These are phyloP conservation scores for Aleadryas rufinucha DNA, from an alignment of 2,113 vertebrate genomes.

Conservation along the genomic window DNA sequence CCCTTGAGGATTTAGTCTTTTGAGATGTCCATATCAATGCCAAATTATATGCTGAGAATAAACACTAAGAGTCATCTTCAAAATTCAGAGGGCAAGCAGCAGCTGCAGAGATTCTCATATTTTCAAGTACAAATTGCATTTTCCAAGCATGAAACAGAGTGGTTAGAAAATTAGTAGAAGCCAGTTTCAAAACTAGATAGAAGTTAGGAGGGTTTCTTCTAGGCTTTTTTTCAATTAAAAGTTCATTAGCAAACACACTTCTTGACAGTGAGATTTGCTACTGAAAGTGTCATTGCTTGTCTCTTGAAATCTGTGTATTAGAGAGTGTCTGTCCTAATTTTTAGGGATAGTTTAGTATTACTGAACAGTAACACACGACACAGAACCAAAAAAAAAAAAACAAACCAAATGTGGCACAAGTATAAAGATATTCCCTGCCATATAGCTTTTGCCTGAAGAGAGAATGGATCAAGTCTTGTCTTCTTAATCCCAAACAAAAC, in stretches of 20 bases:
- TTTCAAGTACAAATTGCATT: neutral
- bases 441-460: neutral
- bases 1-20: neutral
- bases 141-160: neutral
- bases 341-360: neutral
- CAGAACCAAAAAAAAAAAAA: neutral
- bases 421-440: neutral
- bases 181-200: neutral
- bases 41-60: neutral
- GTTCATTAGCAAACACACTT: neutral
- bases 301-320: neutral
- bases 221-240: neutral
- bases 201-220: neutral
- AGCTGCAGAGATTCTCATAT: neutral
- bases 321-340: neutral
- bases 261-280: neutral
- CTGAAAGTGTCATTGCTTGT: neutral
- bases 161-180: neutral
- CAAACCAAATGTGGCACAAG: neutral
- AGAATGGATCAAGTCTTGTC: neutral
- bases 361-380: neutral
- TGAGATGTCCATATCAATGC: neutral
- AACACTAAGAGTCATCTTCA: neutral
- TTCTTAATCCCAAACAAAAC: neutral
- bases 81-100: neutral